Base-by-base conservation (phyloP, 2,888 invertebrate genomes). In the Caenorhabditis macrosperma region DNA sequence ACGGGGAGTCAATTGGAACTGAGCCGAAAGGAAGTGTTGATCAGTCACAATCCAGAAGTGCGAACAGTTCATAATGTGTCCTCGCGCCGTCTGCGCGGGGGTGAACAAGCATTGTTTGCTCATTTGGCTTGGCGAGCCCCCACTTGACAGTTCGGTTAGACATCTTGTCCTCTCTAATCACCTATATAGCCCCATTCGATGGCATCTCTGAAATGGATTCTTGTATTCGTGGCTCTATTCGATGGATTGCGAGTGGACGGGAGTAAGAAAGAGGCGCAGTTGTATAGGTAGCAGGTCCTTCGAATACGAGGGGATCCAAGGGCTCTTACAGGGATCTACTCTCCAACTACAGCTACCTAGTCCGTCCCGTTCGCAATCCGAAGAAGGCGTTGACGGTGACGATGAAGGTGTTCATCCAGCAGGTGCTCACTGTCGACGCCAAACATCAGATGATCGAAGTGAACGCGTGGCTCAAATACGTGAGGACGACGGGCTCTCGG, bases 351-450 rank as follows among this genome's bases (percentile, higher is more conserved):
- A 85, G 81, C 66, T 74, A 80, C 22, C 48, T 87, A 17, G 87
- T 87, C 20, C 72, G 87, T 50, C 87, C 87, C 1, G 87, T 85
- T 0, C 35, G 72, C 22, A 82, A 82, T 59, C 82, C 80, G 0
- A 77, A 69, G 1, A 81, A 83, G 22, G 77, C 83, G 1, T 48
- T 87, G 28, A 76, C 77, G 10, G 86, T 87, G 10, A 78, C 82
- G 1, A 87, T 87, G 85, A 81, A 83, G 57, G 82, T 87, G n/a
- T 85, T 84, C 64, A 71, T 86, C 30, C 75, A 85, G 57, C 92
- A 92, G 82, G 92, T 92, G 57, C 91, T 92, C 22, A 92, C 92
- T 76, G 92, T 92, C 82, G 92, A 88, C 54, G 87, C 87, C 54
- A 86, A 86, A 68, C 87, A 88, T 75, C 87, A 88, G 66, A 81